phyloP scores from a whole-genome alignment of 2,113 vertebrate genomes.

The Hippopotamus amphibius region DNA sequence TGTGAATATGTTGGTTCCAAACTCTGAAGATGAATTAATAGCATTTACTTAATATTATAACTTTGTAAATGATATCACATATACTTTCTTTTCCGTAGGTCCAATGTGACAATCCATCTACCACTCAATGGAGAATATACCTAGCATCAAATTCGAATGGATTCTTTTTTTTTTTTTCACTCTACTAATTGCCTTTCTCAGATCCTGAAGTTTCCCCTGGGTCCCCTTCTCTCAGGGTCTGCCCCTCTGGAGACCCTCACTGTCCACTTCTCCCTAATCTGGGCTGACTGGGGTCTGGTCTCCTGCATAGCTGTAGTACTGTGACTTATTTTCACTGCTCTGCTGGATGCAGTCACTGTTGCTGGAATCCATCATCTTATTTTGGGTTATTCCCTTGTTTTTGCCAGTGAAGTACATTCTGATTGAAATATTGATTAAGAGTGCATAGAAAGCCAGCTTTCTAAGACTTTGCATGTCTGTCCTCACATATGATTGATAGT shows the following conservation, averaged over 20 bases:
- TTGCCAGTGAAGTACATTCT: neutral
- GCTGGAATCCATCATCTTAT: neutral
- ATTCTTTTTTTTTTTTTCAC: neutral
- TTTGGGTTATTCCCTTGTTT: neutral
- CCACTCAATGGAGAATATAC: neutral
- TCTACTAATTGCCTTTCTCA: neutral
- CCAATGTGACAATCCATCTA: neutral
- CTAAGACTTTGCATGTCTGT: neutral
- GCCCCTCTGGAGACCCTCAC: neutral
- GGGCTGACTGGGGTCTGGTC: neutral
- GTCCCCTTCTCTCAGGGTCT: neutral
- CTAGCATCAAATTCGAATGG: neutral
- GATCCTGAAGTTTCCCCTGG: neutral
- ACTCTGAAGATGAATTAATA: slow-evolving; percentile 17
- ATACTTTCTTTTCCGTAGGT: neutral
- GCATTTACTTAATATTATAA: neutral
- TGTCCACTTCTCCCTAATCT: neutral
- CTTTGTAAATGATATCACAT: slow-evolving; percentile 5
- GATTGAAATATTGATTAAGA: neutral
- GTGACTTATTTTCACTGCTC: neutral
- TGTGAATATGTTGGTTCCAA: neutral
- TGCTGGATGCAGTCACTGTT: neutral
- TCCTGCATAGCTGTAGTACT: accelerated
- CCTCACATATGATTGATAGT: neutral
- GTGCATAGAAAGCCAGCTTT: neutral